Conservation (phyloP, 37 sponge, comb jelly and placozoan species). For the Dysidea cf. avara region DNA sequence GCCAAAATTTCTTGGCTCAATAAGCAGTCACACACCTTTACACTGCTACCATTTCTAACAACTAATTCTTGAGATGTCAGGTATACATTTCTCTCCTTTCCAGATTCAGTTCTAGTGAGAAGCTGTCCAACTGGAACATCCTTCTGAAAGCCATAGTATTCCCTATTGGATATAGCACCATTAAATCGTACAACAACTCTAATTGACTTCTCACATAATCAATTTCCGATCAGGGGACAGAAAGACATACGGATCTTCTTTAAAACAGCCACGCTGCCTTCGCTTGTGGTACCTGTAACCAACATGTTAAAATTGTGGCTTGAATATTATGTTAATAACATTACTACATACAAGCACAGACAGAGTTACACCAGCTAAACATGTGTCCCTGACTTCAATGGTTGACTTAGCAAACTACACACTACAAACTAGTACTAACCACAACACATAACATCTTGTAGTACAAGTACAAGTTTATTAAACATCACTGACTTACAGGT, state of each 20-base stretch:
- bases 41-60: slow-evolving; percentile 38
- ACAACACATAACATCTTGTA: too few species aligned
- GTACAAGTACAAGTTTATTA: too few species aligned
- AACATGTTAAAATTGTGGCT: too few species aligned
- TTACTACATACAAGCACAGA: too few species aligned
- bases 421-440: too few species aligned
- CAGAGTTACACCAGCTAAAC: too few species aligned
- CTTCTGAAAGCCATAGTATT: slow-evolving; percentile 56
- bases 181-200: background rate
- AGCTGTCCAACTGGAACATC: slow-evolving; percentile 61
- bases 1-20: too few species aligned
- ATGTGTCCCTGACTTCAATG: too few species aligned
- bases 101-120: slow-evolving; percentile 60
- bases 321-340: too few species aligned
- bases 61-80: slow-evolving; percentile 62
- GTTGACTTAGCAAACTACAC: too few species aligned
- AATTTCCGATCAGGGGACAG: slow-evolving; percentile 20
- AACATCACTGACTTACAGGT: too few species aligned
- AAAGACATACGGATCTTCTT: slow-evolving; percentile 94
- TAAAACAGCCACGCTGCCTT: slow-evolving; percentile 41
- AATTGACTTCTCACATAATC: slow-evolving; percentile 41
- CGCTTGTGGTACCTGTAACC: slow-evolving; percentile 17
- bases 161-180: slow-evolving; percentile 10
- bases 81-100: slow-evolving; percentile 78
- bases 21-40: slow-evolving; percentile 49